Evolutionary conservation across 1,140 invertebrate genomes (phyloP), one percentile per base, ranked within the genome.

Genomic region (Triops longicaudatus): DNA sequence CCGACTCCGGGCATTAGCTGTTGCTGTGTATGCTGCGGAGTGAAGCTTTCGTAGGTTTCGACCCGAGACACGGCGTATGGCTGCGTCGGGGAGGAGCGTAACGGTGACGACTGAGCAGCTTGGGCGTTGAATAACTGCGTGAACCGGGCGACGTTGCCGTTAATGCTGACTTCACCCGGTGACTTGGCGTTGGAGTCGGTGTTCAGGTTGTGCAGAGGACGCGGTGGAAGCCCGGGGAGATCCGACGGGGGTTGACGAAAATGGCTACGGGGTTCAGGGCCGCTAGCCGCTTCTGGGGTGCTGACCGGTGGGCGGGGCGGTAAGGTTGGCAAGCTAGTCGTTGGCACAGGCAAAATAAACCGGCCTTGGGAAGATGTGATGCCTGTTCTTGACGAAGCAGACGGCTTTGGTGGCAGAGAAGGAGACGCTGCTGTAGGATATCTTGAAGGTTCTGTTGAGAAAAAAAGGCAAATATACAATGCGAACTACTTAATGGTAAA

Each of bases 191-290:
- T 73, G 17, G 72, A 72, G 43, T 63, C 50, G 50, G 5, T 63
- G 50, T 14, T 63, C 14, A 22, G 4, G 22, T 14, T 17, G 5
- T 43, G 71, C 43, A 73, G 42, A 9, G 71, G 76, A 73, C 76
- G 76, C 63, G 76, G 76, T 28, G 76, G 76, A 41, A 77, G 76
- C 43, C 76, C 76, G 14, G 76, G 76, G 27, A 77, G 72, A 73
- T 77, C 76, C 31, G 76, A 73, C 7, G 76, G 76, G 14, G 76
- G 76, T 27, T 75, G 37, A n/a, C 43, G 72, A 28, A 41, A 42
- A 42, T 73, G 31, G 41, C 42, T 10, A 31, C 43, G 42, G 17
- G 43, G 28, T 50, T 75, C 31, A 10, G 26, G 22, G 12, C 42
- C 14, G 14, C 44, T 75, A 17, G n/a, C n/a, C 12, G 27, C 42